Conservation (phyloP, 2,113 vertebrate species). For the Pyrgilauda ruficollis region DNA sequence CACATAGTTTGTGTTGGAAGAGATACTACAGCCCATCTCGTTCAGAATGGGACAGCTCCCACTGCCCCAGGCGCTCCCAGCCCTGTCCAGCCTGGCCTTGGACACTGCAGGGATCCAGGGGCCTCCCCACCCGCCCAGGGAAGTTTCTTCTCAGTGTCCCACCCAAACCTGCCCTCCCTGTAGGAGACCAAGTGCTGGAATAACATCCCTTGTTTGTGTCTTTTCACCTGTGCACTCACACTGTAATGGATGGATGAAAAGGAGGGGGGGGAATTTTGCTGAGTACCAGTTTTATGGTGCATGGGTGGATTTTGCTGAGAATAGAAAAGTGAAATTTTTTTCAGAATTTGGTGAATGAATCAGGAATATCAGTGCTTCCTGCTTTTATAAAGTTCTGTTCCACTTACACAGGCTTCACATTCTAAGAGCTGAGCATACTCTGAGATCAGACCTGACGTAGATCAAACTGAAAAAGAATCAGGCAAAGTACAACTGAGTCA, state of each 20-base stretch:
- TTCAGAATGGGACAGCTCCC: accelerated
- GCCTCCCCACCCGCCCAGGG: background rate
- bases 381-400: background rate
- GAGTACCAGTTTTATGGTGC: background rate
- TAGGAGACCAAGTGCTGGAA: accelerated
- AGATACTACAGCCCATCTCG: background rate
- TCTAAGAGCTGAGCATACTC: background rate
- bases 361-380: background rate
- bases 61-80: accelerated
- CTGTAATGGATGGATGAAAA: accelerated
- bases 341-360: background rate
- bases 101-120: background rate
- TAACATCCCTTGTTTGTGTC: background rate
- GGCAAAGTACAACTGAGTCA: background rate
- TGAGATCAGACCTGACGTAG: background rate
- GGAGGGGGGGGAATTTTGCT: accelerated
- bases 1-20: background rate
- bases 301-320: accelerated
- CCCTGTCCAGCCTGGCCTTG: background rate
- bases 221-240: accelerated
- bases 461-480: background rate
- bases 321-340: accelerated
- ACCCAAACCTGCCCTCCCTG: background rate
- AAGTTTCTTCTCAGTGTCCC: background rate
- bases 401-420: background rate